Base-by-base conservation (phyloP, 2,113 vertebrate species). In the Ceyx cyanopectus region DNA sequence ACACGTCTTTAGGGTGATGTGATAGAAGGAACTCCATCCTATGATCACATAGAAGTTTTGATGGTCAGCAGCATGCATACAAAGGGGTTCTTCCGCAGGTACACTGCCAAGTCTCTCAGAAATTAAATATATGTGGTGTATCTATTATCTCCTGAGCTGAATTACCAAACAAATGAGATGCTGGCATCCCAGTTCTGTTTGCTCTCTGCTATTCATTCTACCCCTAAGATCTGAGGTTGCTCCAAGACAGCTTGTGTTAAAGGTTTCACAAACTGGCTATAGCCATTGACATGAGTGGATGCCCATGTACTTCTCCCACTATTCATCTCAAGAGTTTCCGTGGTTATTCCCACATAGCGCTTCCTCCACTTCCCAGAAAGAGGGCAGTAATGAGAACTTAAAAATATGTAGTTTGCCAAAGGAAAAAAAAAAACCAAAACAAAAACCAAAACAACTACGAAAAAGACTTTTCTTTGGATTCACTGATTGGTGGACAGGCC, bases 131-230 rank as follows among this genome's bases (percentile, higher is more conserved):
- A 18, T 12, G 3, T 21, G 16, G 9, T 17, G 6, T 6, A 27
- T 53, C 46, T 29, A 1, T 4, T 2, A 13, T 21, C 40, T 57
- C 57, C 41, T 18, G 58, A 50, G 9, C 50, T 43, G 62, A 89
- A 75, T 79, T 82, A 32, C 34, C 88, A 56, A 76, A 32, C 69
- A 72, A 60, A 45, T 27, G 30, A 69, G 40, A 66, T 27, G n/a
- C 57, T 81, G 79, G 57, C 32, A 11, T 40, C 53, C 51, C 46
- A 26, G 24, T 30, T 62, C 24, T 53, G 23, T 79, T 65, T 85
- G 51, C 68, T 84, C 58, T 61, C 23, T 26, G 29, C 69, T 69
- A 16, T 87, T 75, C 56, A 90, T 86, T 81, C 68, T 93, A 82
- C 40, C 48, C 51, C 54, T 14, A 45, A 78, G 34, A 90, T 29